Evolutionary conservation across 2,888 invertebrate genomes (phyloP), one percentile per base, ranked within the genome.

Genomic region (Philaethria dido): DNA sequence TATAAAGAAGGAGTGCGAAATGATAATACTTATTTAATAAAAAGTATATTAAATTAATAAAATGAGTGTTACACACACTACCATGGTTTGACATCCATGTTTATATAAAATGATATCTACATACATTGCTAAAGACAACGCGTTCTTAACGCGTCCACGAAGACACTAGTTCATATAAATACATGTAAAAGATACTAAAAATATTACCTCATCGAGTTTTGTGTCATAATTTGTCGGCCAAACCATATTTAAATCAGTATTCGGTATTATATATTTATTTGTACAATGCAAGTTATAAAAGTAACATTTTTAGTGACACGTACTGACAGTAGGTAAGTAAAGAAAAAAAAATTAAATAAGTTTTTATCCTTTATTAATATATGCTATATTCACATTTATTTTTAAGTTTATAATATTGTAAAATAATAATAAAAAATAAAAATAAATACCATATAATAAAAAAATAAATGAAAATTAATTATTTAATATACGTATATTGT

Each of bases 161-260:
- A n/a, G n/a, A n/a, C n/a, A n/a, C n/a, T 25, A 25, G 2, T 5
- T 25, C 25, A 25, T 25, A 25, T 25, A 25, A 4, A 25, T 25
- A 25, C 5, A 25, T 25, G 5, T 25, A 25, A 65, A 45, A 20
- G 5, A 44, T 13, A 1, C 11, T n/a, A n/a, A 14, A 20, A 42
- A 13, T 18, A 76, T 82, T 78, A 89, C 91, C 76, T 90, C 88
- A 14, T 75, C 77, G 42, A 90, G 77, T 74, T 86, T 89, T 0
- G 44, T 64, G 76, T 91, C 91, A 25, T 64, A 65, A 3, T 77
- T 77, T 2, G 89, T 88, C 13, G 90, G 90, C 91, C 91, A 91
- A 14, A 89, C 88, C 88, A 89, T 91, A 42, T 6, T 52, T 22
- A 22, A 25, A 16, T 18, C 5, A 39, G 47, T 8, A 20, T 55